These are phyloP conservation scores for Dendrocopos noguchii DNA, from an alignment of 2,113 vertebrate species.

Conservation along the genomic window DNA sequence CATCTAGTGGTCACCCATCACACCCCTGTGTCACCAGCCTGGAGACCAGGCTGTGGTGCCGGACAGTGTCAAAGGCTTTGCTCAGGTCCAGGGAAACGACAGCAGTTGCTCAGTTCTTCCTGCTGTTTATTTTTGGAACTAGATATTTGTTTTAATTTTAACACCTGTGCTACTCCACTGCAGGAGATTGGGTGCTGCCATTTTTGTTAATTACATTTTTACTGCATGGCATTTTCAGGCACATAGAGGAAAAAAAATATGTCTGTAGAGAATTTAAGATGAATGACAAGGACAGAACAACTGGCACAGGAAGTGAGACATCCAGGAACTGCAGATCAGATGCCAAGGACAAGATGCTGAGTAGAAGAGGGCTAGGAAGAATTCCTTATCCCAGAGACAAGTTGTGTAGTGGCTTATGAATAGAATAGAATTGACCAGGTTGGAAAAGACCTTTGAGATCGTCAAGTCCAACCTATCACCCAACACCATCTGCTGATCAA, in stretches of 20 bases:
- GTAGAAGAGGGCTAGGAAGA: not conserved
- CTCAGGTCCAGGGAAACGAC: no score
- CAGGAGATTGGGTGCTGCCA: not conserved
- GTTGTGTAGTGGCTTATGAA: not conserved
- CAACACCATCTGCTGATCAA: no score
- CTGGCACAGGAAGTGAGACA: not conserved
- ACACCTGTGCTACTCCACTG: not conserved
- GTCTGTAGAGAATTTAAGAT: not conserved
- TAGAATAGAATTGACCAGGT: no score
- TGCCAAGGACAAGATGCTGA: not conserved
- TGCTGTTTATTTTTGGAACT: not conserved
- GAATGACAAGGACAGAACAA: not conserved
- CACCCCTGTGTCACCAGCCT: no score
- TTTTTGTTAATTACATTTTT: not conserved
- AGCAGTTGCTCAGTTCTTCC: no score
- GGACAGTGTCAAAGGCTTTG: no score
- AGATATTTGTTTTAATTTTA: not conserved
- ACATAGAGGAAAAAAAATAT: not conserved
- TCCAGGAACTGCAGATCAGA: not conserved
- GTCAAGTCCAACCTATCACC: no score
- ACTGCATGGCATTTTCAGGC: not conserved
- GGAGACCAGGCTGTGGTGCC: no score
- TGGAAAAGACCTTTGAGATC: no score
- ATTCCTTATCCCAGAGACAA: not conserved
- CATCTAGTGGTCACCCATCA: no score